Conservation (phyloP, 2,888 invertebrate genomes). For the Stenotaenia linearis region DNA sequence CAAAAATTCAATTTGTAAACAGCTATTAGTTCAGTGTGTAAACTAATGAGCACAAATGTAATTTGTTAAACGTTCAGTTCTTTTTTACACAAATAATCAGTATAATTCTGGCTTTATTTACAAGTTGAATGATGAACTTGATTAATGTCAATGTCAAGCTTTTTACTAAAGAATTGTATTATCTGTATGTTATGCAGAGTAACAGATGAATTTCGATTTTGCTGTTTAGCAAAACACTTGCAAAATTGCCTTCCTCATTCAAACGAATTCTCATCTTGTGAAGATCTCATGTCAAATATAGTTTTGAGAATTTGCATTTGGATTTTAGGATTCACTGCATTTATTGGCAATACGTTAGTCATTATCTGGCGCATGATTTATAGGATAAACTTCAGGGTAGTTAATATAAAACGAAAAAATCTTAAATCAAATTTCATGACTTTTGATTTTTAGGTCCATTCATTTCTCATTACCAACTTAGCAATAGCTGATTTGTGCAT, state of each 20-base stretch:
- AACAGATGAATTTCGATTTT: constrained; percentile 48
- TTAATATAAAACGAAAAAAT: background rate
- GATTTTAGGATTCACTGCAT: constrained; percentile 46
- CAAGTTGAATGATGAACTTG: no score
- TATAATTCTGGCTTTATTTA: background rate
- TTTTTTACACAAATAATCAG: no score
- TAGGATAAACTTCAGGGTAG: constrained; percentile 49
- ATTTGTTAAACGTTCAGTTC: no score
- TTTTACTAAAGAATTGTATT: no score
- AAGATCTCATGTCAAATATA: constrained; percentile 49
- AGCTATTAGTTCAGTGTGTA: no score
- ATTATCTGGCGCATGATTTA: constrained; percentile 47
- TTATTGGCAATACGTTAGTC: constrained; percentile 47
- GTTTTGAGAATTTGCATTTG: constrained; percentile 48
- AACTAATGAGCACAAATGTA: no score
- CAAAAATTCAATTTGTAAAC: background rate
- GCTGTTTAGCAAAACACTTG: constrained; percentile 47
- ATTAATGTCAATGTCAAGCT: no score
- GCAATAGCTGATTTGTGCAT: constrained; percentile 48
- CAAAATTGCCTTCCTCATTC: constrained; percentile 43
- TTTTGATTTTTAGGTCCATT: constrained; percentile 47
- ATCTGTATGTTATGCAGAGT: no score
- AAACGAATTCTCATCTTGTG: constrained; percentile 49
- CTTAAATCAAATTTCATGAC: background rate
- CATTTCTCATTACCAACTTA: constrained; percentile 48